These are phyloP conservation scores for Danionella dracula DNA, from an alignment of 2,797 vertebrate species.

Conservation along the genomic window DNA sequence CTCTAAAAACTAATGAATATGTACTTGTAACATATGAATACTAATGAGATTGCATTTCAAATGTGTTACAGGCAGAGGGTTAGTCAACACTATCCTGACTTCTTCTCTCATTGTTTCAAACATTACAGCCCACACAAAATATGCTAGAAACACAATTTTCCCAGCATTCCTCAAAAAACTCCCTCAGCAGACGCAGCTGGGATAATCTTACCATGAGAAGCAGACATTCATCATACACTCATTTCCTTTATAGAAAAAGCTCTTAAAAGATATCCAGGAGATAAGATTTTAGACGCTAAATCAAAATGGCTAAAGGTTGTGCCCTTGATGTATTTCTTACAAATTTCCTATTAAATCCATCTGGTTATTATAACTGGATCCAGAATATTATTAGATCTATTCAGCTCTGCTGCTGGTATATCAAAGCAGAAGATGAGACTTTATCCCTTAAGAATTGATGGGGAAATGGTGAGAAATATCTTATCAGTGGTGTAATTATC, in stretches of 20 bases:
- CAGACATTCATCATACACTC: neutral
- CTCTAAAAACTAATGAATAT: no score
- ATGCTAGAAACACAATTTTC: constrained; percentile 30
- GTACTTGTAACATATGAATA: no score
- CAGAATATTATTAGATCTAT: constrained; percentile 23
- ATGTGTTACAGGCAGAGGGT: constrained; percentile 1
- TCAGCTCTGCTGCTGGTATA: constrained; percentile 57
- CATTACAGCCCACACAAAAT: constrained; percentile 7
- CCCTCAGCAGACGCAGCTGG: constrained; percentile 11
- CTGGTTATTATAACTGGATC: constrained; percentile 60
- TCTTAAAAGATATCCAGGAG: neutral
- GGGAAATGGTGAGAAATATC: neutral
- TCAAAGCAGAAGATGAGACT: constrained; percentile 43
- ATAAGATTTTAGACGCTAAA: constrained; percentile 32
- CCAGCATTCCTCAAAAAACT: constrained; percentile 25
- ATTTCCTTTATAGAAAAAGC: neutral
- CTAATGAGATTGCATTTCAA: neutral
- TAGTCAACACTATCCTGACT: neutral
- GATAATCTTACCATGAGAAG: constrained; percentile 29
- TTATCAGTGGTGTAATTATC: neutral
- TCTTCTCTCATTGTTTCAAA: neutral
- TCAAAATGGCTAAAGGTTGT: constrained; percentile 51
- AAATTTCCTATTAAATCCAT: constrained; percentile 58
- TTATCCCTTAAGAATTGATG: neutral
- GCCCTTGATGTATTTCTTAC: constrained; percentile 51